Evolutionary conservation across 2,113 vertebrate genomes (phyloP).

Genomic region (Mustelus asterias): DNA sequence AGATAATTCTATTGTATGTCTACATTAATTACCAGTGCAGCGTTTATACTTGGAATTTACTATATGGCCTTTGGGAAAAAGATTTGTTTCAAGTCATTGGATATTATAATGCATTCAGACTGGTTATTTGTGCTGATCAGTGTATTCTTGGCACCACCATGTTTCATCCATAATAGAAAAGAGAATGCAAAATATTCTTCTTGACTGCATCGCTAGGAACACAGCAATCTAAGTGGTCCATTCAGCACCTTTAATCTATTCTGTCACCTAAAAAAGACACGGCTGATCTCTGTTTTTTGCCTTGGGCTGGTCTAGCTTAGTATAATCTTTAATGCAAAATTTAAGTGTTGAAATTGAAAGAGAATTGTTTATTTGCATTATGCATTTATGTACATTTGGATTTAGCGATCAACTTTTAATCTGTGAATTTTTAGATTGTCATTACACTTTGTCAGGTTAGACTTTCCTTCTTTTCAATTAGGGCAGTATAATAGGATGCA

Average conservation of each 20-base stretch:
- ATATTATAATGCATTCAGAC: not conserved
- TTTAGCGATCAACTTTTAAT: not conserved
- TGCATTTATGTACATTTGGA: not conserved
- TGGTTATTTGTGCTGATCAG: not conserved
- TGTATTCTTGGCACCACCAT: not conserved
- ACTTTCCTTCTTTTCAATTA: not conserved
- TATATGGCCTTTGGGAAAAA: constrained; percentile 10
- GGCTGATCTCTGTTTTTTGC: not conserved
- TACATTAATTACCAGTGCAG: constrained; percentile 19
- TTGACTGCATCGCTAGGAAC: not conserved
- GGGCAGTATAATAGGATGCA: not conserved
- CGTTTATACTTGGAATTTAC: not conserved
- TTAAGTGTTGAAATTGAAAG: not conserved
- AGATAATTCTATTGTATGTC: constrained; percentile 22
- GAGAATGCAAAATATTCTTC: constrained; percentile 1
- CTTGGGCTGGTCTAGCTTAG: not conserved
- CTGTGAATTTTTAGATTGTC: not conserved
- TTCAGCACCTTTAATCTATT: not conserved
- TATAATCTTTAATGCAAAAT: not conserved
- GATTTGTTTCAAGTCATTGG: constrained; percentile 16
- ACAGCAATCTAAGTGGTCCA: not conserved
- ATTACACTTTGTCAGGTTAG: not conserved
- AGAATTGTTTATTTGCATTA: constrained; percentile 14
- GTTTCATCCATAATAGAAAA: not conserved
- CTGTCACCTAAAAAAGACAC: not conserved